A percentile compares a stretch with the other conserved stretches of the same genome.
Evolutionary conservation across 2,888 invertebrate species (phyloP).

Genomic region (Drosophila affinis): DNA sequence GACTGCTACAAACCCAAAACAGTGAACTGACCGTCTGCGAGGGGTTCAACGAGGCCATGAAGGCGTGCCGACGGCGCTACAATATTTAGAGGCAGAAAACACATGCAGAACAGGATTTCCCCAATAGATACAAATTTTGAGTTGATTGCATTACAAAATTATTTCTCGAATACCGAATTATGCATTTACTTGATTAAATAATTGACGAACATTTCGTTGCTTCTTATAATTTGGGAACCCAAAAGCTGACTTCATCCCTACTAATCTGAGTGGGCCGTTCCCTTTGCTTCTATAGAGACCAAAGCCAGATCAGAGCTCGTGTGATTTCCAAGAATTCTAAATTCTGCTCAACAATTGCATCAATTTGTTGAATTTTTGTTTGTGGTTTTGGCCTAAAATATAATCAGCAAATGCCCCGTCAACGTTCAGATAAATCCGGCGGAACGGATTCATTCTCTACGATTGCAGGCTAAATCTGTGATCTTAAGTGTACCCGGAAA

Average conservation of each 20-base stretch:
- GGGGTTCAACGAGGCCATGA: slow-evolving; percentile 65
- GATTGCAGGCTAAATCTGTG: no score
- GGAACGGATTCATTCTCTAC: slow-evolving; percentile 3
- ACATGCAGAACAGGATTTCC: not conserved
- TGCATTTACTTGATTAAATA: not conserved
- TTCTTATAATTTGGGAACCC: not conserved
- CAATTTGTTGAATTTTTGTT: not conserved
- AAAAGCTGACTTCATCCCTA: not conserved
- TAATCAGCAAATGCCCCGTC: slow-evolving; percentile 57
- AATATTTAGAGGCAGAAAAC: slow-evolving; percentile 44
- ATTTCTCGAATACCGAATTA: not conserved
- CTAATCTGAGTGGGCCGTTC: slow-evolving; percentile 14
- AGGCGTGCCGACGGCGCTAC: slow-evolving; percentile 62
- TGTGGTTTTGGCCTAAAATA: not conserved
- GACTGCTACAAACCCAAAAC: no score
- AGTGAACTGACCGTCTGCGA: slow-evolving; percentile 47
- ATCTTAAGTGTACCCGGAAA: no score
- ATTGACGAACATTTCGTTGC: not conserved
- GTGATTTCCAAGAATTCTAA: slow-evolving; percentile 18
- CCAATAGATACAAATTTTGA: not conserved
- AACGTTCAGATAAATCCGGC: slow-evolving; percentile 48
- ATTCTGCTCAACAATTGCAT: slow-evolving; percentile 1
- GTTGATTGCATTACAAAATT: not conserved
- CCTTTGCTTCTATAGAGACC: not conserved
- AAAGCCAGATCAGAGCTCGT: not conserved